phyloP scores from a whole-genome alignment of 2,113 vertebrate species.

The Morone chrysops region DNA sequence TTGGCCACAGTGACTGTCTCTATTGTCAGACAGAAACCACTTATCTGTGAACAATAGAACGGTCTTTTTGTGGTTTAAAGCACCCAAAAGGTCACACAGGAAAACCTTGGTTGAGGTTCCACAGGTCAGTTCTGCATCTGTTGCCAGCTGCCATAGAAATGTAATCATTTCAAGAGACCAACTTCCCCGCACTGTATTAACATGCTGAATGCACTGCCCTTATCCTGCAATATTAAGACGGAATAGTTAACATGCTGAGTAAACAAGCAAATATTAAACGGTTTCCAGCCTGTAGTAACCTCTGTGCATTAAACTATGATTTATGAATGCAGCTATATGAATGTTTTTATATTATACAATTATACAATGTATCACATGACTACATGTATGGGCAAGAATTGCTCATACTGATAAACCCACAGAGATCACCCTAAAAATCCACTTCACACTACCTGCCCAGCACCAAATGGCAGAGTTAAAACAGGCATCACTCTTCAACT shows the following conservation, averaged over 20 bases:
- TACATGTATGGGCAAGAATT: background rate
- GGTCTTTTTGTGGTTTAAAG: conserved; percentile 41
- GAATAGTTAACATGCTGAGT: conserved; percentile 1
- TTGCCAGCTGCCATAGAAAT: conserved; percentile 14
- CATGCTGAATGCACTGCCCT: background rate
- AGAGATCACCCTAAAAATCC: background rate
- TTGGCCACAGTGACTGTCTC: conserved; percentile 30
- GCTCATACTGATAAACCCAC: background rate
- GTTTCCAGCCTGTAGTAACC: background rate
- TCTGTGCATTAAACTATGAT: background rate
- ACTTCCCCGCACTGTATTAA: background rate
- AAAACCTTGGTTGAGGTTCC: conserved; percentile 10
- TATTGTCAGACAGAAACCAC: conserved; percentile 60
- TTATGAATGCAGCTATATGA: too few species aligned
- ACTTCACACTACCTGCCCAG: background rate
- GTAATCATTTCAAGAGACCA: background rate
- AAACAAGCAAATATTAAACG: conserved; percentile 4
- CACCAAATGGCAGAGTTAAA: too few species aligned
- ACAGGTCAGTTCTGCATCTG: conserved; percentile 23
- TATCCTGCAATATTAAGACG: background rate
- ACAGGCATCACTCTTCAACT: too few species aligned
- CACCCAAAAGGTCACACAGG: conserved; percentile 37
- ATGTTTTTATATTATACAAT: background rate
- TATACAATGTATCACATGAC: background rate
- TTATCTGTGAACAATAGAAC: conserved; percentile 44